Base-by-base conservation (phyloP, 2,888 invertebrate species). In the Homarus gammarus region DNA sequence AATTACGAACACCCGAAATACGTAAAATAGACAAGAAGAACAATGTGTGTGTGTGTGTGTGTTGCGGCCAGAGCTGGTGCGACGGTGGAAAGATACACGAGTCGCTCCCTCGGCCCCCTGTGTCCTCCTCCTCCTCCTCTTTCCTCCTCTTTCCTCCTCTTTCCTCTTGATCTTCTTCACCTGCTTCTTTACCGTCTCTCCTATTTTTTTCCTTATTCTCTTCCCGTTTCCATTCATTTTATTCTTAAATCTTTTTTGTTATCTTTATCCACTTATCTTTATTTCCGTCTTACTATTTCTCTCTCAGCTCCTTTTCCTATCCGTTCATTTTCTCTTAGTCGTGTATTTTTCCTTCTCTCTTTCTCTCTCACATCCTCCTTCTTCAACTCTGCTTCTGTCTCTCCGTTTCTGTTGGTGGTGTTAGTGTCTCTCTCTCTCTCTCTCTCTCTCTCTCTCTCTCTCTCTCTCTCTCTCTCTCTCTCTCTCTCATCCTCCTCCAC, bases 1-100 rank as follows among this genome's bases (percentile, higher is more conserved):
- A n/a, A n/a, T n/a, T n/a, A n/a, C 15, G 10, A 49, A 49, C 49
- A 49, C 49, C 49, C 49, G 15, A 49, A 49, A 49, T 49, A 49
- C 8, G 49, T 12, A 15, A 49, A 15, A 1, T 1, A 49, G 49
- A 49, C 8, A 15, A 49, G 49, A 49, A 15, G 49, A 15, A 49
- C 15, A 49, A 27, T 40, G 73, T 40, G 73, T 40, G 40, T 75
- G 73, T 75, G 72, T 72, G 6, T 75, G 6, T 75, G 36, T 79
- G 36, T 78, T 27, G n/a, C n/a, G n/a, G n/a, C n/a, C n/a, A n/a
- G n/a, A n/a, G n/a, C n/a, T n/a, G n/a, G n/a, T n/a, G n/a, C n/a
- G n/a, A n/a, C n/a, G n/a, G n/a, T n/a, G n/a, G n/a, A n/a, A n/a
- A n/a, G n/a, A n/a, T n/a, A n/a, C n/a, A n/a, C n/a, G n/a, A n/a